phyloP scores from a whole-genome alignment of 1,140 invertebrate genomes.

The Calycopis cecrops region DNA sequence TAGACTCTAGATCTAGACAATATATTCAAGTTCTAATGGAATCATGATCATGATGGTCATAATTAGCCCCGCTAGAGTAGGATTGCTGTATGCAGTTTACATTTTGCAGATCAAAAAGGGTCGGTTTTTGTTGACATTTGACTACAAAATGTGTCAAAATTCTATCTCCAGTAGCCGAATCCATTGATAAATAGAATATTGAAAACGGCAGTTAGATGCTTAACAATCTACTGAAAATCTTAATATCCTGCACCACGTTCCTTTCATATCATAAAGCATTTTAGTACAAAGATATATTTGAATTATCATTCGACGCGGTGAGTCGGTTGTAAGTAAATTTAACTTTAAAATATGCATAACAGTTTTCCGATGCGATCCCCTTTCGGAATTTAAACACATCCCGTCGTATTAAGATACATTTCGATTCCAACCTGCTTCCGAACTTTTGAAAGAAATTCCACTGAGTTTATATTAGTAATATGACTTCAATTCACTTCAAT shows the following conservation, averaged over 20 bases:
- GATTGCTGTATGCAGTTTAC: too few relatives aligned
- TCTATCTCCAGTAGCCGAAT: too few relatives aligned
- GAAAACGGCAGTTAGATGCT: too few relatives aligned
- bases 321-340: constrained; percentile 64
- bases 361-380: constrained; percentile 68
- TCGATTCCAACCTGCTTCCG: constrained; percentile 50
- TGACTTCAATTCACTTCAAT: too few relatives aligned
- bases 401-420: constrained; percentile 71
- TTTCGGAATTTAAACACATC: constrained; percentile 69
- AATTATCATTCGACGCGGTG: constrained; percentile 48
- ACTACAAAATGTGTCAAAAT: too few relatives aligned
- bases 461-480: constrained; percentile 11
- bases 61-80: too few relatives aligned
- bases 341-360: constrained; percentile 74
- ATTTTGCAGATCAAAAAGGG: too few relatives aligned
- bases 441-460: constrained; percentile 49
- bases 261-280: constrained; percentile 59
- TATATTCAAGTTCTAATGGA: too few relatives aligned
- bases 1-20: too few relatives aligned
- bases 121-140: too few relatives aligned
- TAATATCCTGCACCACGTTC: constrained; percentile 34
- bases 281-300: constrained; percentile 56
- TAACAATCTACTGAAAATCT: background rate
- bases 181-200: too few relatives aligned
- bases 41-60: too few relatives aligned